Percentiles rank a stretch among this genome's conserved stretches.
Conservation (phyloP, 1,140 invertebrate genomes). For the Atta cephalotes region DNA sequence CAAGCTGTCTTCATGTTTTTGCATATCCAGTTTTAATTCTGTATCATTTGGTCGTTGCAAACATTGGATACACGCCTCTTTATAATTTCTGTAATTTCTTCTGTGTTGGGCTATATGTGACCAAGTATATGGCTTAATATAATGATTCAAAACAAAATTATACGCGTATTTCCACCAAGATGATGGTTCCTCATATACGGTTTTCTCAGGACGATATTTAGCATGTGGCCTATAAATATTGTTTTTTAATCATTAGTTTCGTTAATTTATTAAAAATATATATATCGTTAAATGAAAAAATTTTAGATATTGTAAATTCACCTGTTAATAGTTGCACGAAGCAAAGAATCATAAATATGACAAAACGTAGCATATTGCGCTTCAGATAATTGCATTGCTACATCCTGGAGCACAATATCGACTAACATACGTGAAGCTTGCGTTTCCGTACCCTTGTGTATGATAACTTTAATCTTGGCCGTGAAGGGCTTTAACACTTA, state of each 20-base stretch:
- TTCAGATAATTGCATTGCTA: conserved; percentile 91
- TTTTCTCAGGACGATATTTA: conserved; percentile 84
- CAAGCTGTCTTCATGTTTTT: conserved; percentile 91
- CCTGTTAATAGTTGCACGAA: conserved; percentile 90
- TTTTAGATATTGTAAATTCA: conserved; percentile 40
- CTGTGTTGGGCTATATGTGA: conserved; percentile 90
- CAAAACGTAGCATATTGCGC: conserved; percentile 91
- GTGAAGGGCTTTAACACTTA: conserved; percentile 91
- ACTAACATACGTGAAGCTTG: conserved; percentile 91
- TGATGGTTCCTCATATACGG: conserved; percentile 83
- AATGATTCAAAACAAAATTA: conserved; percentile 90
- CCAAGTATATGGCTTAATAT: conserved; percentile 92
- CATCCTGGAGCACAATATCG: conserved; percentile 92
- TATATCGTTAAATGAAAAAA: conserved; percentile 12
- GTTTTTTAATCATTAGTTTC: background rate
- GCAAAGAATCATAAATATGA: conserved; percentile 89
- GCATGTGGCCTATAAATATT: conserved; percentile 71
- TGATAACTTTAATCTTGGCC: conserved; percentile 93
- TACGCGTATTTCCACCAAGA: conserved; percentile 94
- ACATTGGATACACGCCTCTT: conserved; percentile 91
- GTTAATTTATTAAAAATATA: conserved; percentile 4
- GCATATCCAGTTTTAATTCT: conserved; percentile 90
- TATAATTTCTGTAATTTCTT: conserved; percentile 90
- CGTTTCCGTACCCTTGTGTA: conserved; percentile 90
- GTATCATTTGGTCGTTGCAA: conserved; percentile 91